phyloP scores from a whole-genome alignment of 2,888 invertebrate species.

The Thera obeliscata region DNA sequence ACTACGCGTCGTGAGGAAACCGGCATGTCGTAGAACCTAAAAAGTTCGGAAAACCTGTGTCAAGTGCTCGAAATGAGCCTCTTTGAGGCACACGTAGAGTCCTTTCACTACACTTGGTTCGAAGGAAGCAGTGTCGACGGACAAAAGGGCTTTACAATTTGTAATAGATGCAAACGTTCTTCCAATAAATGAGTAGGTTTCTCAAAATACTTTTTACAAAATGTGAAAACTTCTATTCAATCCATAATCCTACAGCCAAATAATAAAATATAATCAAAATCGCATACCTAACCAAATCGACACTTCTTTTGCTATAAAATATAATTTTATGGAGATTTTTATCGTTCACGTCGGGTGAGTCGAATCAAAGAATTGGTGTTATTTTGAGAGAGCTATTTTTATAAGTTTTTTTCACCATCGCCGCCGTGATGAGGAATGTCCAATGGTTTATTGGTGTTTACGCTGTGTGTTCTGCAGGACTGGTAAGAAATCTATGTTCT shows the following conservation, averaged over 20 bases:
- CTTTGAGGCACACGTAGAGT: no score
- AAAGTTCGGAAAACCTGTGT: no score
- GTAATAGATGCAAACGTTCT: no score
- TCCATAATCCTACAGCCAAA: background rate
- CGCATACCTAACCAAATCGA: conserved; percentile 17
- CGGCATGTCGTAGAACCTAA: no score
- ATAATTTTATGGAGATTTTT: conserved; percentile 54
- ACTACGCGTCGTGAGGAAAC: no score
- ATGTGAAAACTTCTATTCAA: no score
- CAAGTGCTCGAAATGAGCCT: no score
- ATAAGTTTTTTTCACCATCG: conserved; percentile 36
- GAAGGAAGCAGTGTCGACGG: no score
- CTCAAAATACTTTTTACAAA: no score
- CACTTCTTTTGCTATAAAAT: conserved; percentile 44
- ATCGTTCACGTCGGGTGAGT: conserved; percentile 53
- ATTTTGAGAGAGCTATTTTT: conserved; percentile 55
- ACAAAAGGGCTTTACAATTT: no score
- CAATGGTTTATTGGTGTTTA: conserved; percentile 47
- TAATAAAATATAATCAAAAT: conserved; percentile 60
- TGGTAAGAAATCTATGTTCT: conserved; percentile 51
- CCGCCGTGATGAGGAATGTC: conserved; percentile 47
- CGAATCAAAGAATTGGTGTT: conserved; percentile 52
- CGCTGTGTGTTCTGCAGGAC: conserved; percentile 44
- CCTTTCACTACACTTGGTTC: no score
- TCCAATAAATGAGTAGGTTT: no score